A percentile compares a stretch with the other conserved stretches of the same genome.
Evolutionary conservation across 2,113 vertebrate species (phyloP).

Genomic region (Mormyrus iriodes): DNA sequence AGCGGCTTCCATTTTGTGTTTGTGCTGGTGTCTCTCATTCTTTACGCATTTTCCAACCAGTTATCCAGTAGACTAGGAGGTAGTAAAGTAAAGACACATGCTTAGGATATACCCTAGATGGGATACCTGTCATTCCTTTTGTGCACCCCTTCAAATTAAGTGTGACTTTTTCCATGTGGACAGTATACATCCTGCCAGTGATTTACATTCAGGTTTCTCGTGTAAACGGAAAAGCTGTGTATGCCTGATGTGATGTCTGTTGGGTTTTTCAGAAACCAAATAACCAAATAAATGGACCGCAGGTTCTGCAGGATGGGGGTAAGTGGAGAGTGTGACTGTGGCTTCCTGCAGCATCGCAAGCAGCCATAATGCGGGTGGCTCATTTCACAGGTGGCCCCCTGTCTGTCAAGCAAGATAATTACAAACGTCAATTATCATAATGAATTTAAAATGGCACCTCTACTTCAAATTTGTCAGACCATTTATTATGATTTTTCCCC

Average conservation of each 20-base stretch:
- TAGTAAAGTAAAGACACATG: neutral
- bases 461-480: neutral
- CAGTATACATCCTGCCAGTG: neutral
- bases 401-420: neutral
- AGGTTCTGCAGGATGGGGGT: neutral
- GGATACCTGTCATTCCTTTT: neutral
- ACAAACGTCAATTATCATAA: conserved; percentile 7
- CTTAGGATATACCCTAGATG: neutral
- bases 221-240: neutral
- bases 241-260: neutral
- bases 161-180: neutral
- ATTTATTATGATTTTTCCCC: neutral
- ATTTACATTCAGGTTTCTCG: neutral
- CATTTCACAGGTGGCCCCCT: neutral
- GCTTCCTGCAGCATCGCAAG: neutral
- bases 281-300: neutral
- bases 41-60: neutral
- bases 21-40: neutral
- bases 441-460: neutral
- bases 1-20: neutral
- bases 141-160: neutral
- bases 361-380: neutral
- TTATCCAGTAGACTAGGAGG: neutral
- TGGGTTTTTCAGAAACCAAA: neutral
- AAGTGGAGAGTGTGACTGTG: neutral